Evolutionary conservation across 2,113 vertebrate species (phyloP).

Genomic region (Ctenodactylus gundi): DNA sequence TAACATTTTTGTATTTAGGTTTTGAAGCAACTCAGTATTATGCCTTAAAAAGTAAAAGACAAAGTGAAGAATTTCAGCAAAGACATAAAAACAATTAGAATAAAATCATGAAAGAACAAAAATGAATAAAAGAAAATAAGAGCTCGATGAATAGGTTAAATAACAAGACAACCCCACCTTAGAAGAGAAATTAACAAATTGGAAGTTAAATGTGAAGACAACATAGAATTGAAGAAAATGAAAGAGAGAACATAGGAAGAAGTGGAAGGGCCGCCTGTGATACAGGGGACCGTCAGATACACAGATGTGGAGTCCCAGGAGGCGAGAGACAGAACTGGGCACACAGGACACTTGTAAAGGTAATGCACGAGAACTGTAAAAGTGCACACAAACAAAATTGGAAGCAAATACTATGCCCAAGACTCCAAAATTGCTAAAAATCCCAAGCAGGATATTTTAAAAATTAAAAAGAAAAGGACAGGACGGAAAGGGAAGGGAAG

Average conservation of each 20-base stretch:
- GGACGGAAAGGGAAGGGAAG: neutral
- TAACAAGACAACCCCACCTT: neutral
- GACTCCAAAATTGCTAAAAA: neutral
- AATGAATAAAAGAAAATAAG: neutral
- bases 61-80: neutral
- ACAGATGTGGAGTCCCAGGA: neutral
- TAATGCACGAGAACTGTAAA: neutral
- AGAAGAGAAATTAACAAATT: neutral
- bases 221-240: neutral
- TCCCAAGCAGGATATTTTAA: neutral
- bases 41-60: neutral
- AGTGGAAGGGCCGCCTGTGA: neutral
- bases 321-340: neutral
- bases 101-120: neutral
- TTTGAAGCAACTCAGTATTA: neutral
- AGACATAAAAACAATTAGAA: neutral
- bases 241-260: neutral
- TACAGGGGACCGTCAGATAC: neutral
- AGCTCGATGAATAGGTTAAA: neutral
- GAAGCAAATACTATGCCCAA: neutral
- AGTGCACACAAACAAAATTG: neutral
- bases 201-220: neutral
- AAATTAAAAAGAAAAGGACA: neutral
- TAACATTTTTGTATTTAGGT: neutral
- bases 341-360: neutral